Evolutionary conservation across 2,797 vertebrate species (phyloP).

Genomic region (Aratinga solstitialis): DNA sequence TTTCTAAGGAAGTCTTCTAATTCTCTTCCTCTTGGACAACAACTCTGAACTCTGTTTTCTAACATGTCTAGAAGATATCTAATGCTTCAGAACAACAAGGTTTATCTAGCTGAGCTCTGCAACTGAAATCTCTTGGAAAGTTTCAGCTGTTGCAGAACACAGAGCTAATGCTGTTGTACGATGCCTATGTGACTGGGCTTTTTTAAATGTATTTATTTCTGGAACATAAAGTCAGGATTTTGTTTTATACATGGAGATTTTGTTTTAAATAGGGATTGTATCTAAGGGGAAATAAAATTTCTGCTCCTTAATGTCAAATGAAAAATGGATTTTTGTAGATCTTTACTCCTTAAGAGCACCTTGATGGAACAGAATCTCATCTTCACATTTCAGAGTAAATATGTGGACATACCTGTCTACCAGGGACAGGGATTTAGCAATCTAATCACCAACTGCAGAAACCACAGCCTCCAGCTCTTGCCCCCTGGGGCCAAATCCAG

Average conservation of each 20-base stretch:
- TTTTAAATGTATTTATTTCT: not conserved
- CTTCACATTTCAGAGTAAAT: not conserved
- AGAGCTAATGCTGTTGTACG: not conserved
- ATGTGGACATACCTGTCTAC: not conserved
- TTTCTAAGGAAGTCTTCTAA: not conserved
- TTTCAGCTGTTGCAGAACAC: not conserved
- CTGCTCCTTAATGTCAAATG: not conserved
- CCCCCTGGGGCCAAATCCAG: not conserved
- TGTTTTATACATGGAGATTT: not conserved
- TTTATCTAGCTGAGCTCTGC: not conserved
- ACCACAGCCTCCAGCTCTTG: not conserved
- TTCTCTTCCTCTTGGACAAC: not conserved
- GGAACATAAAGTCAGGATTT: not conserved
- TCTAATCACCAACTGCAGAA: not conserved
- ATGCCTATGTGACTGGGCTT: not conserved
- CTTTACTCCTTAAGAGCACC: not conserved
- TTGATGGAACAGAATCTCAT: not conserved
- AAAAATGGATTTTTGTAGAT: not conserved
- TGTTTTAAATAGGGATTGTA: not conserved
- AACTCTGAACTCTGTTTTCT: not conserved
- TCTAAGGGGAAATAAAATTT: not conserved
- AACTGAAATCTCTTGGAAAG: not conserved
- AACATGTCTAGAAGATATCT: accelerated
- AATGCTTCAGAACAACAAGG: not conserved
- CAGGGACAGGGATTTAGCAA: not conserved